Evolutionary conservation across 2,797 vertebrate species (phyloP).

Genomic region (Spinus olivaceus): DNA sequence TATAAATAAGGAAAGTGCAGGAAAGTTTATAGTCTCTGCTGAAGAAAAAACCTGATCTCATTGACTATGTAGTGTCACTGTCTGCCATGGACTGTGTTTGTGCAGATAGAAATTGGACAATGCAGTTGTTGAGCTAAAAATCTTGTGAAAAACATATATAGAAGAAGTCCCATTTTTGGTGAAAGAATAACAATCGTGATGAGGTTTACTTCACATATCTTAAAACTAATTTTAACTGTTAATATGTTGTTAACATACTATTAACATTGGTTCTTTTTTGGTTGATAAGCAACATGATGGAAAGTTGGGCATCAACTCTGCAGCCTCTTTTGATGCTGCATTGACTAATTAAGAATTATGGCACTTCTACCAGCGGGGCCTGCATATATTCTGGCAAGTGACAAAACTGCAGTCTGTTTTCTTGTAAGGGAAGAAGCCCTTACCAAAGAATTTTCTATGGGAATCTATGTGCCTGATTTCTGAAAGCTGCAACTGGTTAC

Average conservation of each 20-base stretch:
- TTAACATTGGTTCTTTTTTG: neutral
- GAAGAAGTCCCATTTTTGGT: neutral
- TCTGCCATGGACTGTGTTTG: neutral
- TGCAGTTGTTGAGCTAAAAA: neutral
- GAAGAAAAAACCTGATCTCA: neutral
- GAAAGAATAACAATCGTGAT: neutral
- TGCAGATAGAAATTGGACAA: neutral
- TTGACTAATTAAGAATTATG: neutral
- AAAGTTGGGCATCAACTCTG: neutral
- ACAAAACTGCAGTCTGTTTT: neutral
- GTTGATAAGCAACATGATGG: neutral
- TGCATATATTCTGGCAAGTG: neutral
- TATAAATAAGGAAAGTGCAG: neutral
- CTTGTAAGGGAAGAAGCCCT: neutral
- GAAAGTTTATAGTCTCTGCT: neutral
- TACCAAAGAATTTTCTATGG: neutral
- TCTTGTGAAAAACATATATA: neutral
- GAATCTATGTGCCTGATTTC: neutral
- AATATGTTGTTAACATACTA: neutral
- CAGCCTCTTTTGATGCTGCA: neutral
- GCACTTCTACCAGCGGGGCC: neutral
- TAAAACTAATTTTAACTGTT: neutral
- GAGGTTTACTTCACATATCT: neutral
- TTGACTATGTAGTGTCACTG: rapidly evolving
- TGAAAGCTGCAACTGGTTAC: neutral